These are phyloP conservation scores for Coleophora flavipennella DNA, from an alignment of 2,888 invertebrate species.

Conservation along the genomic window DNA sequence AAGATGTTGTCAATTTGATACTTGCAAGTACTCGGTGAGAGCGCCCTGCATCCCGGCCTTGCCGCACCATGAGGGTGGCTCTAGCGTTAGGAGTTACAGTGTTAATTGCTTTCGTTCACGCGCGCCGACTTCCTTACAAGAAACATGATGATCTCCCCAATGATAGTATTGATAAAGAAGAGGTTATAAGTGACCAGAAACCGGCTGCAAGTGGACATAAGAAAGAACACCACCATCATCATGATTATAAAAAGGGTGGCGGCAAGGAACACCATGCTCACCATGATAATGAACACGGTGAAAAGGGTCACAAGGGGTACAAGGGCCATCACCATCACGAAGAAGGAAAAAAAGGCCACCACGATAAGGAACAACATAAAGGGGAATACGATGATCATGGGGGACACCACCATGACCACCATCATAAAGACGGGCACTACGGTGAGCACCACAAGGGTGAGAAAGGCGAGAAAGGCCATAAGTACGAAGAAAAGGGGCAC, in stretches of 20 bases:
- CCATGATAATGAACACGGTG: constrained; percentile 77
- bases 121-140: constrained; percentile 29
- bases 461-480: constrained; percentile 78
- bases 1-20: constrained; percentile 48
- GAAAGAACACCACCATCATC: constrained; percentile 56
- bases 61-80: constrained; percentile 45
- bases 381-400: constrained; percentile 76
- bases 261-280: constrained; percentile 78
- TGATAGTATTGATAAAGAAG: constrained; percentile 14
- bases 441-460: constrained; percentile 76
- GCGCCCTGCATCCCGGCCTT: constrained; percentile 23
- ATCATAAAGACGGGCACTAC: constrained; percentile 77
- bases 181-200: constrained; percentile 31
- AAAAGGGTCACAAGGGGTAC: constrained; percentile 81
- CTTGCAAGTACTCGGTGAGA: constrained; percentile 32
- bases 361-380: constrained; percentile 78
- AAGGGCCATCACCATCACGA: constrained; percentile 78
- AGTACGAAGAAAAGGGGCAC: constrained; percentile 78
- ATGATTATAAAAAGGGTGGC: constrained; percentile 75
- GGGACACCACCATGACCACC: constrained; percentile 75
- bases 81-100: constrained; percentile 40
- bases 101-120: constrained; percentile 32
- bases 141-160: background rate
- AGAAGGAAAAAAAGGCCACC: constrained; percentile 81
- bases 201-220: constrained; percentile 61